A percentile compares a stretch with the other conserved stretches of the same genome.
Conservation (phyloP, 92 coral and sea anemone species). For the Parazoanthus atlanticus region DNA sequence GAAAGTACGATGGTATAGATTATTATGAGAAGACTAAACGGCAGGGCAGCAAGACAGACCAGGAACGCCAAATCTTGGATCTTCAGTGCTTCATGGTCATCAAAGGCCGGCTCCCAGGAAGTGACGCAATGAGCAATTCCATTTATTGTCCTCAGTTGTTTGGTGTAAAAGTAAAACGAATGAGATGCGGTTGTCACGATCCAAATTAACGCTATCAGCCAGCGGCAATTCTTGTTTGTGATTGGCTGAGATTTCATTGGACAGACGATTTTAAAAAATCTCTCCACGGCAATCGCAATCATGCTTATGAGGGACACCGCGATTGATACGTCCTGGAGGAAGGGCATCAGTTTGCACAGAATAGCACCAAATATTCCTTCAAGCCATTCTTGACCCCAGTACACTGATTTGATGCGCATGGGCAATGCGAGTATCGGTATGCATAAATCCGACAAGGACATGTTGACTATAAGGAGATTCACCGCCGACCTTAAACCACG, state of each 20-base stretch:
- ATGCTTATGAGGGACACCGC: slow-evolving; percentile 21
- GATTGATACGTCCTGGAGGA: slow-evolving; percentile 3
- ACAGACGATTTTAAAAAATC: slow-evolving; percentile 11
- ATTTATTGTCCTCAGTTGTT: slow-evolving; percentile 5
- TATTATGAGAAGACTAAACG: slow-evolving; percentile 3
- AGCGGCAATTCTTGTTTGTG: slow-evolving; percentile 28
- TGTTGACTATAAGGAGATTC: slow-evolving; percentile 18
- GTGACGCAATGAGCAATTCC: slow-evolving; percentile 1
- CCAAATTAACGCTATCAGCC: slow-evolving; percentile 20
- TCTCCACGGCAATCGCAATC: slow-evolving; percentile 9
- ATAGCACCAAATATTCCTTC: slow-evolving; percentile 17
- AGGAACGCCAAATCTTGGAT: slow-evolving; percentile 18
- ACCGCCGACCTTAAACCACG: slow-evolving; percentile 19
- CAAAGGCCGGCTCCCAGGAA: slow-evolving; percentile 11
- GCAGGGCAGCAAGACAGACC: slow-evolving; percentile 18
- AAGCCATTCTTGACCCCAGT: slow-evolving; percentile 22
- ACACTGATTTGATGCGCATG: not conserved
- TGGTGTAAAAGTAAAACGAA: slow-evolving; percentile 23
- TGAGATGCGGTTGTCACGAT: slow-evolving; percentile 23
- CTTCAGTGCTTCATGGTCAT: slow-evolving; percentile 10
- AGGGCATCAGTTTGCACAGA: slow-evolving; percentile 10
- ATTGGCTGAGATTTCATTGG: slow-evolving; percentile 11
- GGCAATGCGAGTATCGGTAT: slow-evolving; percentile 11
- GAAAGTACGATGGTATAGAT: not conserved
- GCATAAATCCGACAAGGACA: slow-evolving; percentile 27